These are phyloP conservation scores for Eueremaeus valkanovi DNA, from an alignment of 2,888 invertebrate genomes.

Conservation along the genomic window DNA sequence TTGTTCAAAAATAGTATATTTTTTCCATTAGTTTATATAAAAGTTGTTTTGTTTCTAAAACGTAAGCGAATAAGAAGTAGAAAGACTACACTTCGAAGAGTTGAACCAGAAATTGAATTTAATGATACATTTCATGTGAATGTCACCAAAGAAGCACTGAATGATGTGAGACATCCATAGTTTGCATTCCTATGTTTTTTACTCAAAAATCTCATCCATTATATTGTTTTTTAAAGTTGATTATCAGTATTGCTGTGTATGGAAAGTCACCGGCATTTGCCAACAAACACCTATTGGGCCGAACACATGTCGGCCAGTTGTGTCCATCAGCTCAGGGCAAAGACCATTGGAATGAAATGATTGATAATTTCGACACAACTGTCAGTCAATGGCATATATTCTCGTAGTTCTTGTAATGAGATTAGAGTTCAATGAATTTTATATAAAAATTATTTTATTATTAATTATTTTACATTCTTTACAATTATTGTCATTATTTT, in stretches of 20 bases:
- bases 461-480: no score
- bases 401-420: background rate
- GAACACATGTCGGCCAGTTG: conserved; percentile 46
- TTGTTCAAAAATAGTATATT: background rate
- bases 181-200: background rate
- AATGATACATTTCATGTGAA: conserved; percentile 52
- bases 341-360: conserved; percentile 46
- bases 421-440: no score
- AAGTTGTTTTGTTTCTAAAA: conserved; percentile 50
- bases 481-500: no score
- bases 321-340: conserved; percentile 44
- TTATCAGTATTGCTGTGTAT: conserved; percentile 45
- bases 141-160: conserved; percentile 45
- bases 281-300: conserved; percentile 45
- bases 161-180: conserved; percentile 44
- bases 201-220: background rate
- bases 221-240: background rate
- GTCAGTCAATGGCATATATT: conserved; percentile 31
- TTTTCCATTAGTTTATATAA: conserved; percentile 48
- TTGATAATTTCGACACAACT: conserved; percentile 39
- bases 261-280: conserved; percentile 43
- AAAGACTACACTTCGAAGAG: conserved; percentile 49
- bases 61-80: conserved; percentile 50
- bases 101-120: conserved; percentile 50
- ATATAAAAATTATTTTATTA: no score